Conservation (phyloP, 2,888 invertebrate species). For the Drosophila stalkeri region DNA sequence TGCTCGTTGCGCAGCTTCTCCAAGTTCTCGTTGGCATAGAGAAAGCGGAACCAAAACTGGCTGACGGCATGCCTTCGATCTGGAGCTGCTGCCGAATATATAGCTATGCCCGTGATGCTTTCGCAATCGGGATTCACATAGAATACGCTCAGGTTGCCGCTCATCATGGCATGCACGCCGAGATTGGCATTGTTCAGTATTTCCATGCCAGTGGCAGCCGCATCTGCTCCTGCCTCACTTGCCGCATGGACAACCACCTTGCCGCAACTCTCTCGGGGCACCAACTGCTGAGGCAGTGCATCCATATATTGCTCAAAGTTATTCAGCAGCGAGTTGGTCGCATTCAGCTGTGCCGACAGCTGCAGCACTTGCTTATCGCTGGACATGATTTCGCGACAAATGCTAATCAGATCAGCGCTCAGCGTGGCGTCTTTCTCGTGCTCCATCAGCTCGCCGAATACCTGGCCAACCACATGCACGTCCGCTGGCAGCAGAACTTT, state of each 20-base stretch:
- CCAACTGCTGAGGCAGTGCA: constrained; percentile 70
- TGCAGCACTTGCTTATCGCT: constrained; percentile 83
- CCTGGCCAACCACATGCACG: constrained; percentile 86
- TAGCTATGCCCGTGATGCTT: constrained; percentile 82
- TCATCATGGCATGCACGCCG: constrained; percentile 78
- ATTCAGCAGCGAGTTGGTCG: constrained; percentile 88
- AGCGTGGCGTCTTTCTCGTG: constrained; percentile 62
- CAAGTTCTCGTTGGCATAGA: constrained; percentile 85
- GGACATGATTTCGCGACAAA: constrained; percentile 86
- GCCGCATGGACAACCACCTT: constrained; percentile 11
- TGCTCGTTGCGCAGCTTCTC: constrained; percentile 85
- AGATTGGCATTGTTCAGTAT: constrained; percentile 51
- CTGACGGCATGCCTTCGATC: constrained; percentile 36
- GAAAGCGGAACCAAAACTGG: constrained; percentile 78
- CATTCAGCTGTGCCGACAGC: constrained; percentile 86
- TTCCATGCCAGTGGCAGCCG: constrained; percentile 56
- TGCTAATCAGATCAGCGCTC: constrained; percentile 73
- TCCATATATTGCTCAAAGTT: constrained; percentile 87
- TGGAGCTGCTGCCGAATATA: constrained; percentile 57
- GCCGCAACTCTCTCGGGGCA: constrained; percentile 55
- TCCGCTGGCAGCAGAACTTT: constrained; percentile 87
- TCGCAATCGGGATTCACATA: constrained; percentile 79
- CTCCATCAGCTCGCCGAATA: constrained; percentile 67
- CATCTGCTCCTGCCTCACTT: constrained; percentile 5
- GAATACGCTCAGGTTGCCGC: constrained; percentile 82